These are phyloP conservation scores for Luehdorfia chinensis DNA, from an alignment of 1,140 invertebrate species.

Conservation along the genomic window DNA sequence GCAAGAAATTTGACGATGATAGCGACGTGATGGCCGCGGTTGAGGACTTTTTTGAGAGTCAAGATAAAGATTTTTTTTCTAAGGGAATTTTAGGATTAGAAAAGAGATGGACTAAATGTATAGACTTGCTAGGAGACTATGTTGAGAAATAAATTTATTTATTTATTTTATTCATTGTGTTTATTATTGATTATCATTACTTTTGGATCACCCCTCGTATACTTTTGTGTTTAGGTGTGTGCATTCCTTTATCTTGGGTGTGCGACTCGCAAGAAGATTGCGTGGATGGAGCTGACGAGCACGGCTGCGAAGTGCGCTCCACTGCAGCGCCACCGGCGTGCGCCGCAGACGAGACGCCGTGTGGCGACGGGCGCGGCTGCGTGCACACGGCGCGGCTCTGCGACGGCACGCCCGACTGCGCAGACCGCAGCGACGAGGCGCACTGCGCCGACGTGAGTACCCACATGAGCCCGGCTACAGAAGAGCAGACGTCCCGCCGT, in stretches of 20 bases:
- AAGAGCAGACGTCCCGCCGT: slow-evolving; percentile 56
- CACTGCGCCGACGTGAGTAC: slow-evolving; percentile 67
- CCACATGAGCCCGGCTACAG: slow-evolving; percentile 1
- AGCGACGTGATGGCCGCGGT: too few relatives aligned
- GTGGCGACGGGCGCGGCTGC: slow-evolving; percentile 43
- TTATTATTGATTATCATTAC: too few relatives aligned
- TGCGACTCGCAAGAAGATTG: slow-evolving; percentile 88
- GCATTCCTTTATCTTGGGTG: slow-evolving; percentile 89
- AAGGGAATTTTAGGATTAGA: too few relatives aligned
- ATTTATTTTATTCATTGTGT: too few relatives aligned
- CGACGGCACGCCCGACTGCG: slow-evolving; percentile 83
- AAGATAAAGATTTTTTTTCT: too few relatives aligned
- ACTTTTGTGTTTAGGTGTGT: slow-evolving; percentile 77
- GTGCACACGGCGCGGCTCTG: slow-evolving; percentile 71
- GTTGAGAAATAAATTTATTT: too few relatives aligned
- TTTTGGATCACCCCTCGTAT: too few relatives aligned
- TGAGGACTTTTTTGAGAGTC: too few relatives aligned
- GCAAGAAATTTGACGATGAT: too few relatives aligned
- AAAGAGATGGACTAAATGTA: too few relatives aligned
- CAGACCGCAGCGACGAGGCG: slow-evolving; percentile 85
- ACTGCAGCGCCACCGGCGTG: slow-evolving; percentile 51
- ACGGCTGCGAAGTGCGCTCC: slow-evolving; percentile 80
- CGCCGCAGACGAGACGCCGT: slow-evolving; percentile 48
- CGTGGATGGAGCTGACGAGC: slow-evolving; percentile 83
- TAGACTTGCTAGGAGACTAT: too few relatives aligned